Conservation (phyloP, 2,797 vertebrate genomes). For the Notolabrus celidotus region DNA sequence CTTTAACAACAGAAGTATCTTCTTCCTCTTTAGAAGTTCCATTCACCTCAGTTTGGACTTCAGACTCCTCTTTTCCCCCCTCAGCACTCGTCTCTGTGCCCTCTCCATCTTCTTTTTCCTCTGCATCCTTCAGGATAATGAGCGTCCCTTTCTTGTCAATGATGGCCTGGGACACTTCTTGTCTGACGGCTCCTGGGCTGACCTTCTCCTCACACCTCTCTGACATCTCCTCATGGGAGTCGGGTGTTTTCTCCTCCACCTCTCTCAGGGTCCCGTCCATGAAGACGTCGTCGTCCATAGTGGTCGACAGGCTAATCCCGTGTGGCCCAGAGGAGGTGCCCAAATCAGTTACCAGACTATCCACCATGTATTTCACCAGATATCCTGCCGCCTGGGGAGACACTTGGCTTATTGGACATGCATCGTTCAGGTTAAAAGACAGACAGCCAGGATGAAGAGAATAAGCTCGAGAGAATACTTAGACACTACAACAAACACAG, state of each 20-base stretch:
- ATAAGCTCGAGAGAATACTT: slow-evolving; percentile 24
- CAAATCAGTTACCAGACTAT: slow-evolving; percentile 89
- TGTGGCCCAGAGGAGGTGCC: slow-evolving; percentile 77
- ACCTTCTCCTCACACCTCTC: slow-evolving; percentile 80
- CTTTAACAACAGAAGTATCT: slow-evolving; percentile 11
- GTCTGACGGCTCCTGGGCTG: slow-evolving; percentile 78
- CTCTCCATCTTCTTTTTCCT: slow-evolving; percentile 59
- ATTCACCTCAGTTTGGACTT: slow-evolving; percentile 14
- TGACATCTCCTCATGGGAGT: slow-evolving; percentile 75
- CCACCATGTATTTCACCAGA: slow-evolving; percentile 84
- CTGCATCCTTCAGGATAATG: slow-evolving; percentile 89
- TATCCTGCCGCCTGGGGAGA: slow-evolving; percentile 89
- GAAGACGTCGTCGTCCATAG: slow-evolving; percentile 87
- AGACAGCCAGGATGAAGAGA: slow-evolving; percentile 39
- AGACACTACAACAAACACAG: slow-evolving; percentile 18
- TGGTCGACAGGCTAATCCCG: slow-evolving; percentile 76
- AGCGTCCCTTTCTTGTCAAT: slow-evolving; percentile 85
- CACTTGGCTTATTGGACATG: slow-evolving; percentile 85
- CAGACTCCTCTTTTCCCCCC: slow-evolving; percentile 28
- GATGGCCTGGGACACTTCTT: slow-evolving; percentile 87
- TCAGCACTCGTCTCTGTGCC: slow-evolving; percentile 9
- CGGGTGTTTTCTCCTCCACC: slow-evolving; percentile 65
- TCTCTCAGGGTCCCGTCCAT: slow-evolving; percentile 85
- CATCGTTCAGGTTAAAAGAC: slow-evolving; percentile 53
- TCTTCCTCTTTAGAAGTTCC: slow-evolving; percentile 41